Evolutionary conservation across 2,797 vertebrate species (phyloP), one percentile per base, ranked within the genome.

Genomic region (Eidolon dupreanum): DNA sequence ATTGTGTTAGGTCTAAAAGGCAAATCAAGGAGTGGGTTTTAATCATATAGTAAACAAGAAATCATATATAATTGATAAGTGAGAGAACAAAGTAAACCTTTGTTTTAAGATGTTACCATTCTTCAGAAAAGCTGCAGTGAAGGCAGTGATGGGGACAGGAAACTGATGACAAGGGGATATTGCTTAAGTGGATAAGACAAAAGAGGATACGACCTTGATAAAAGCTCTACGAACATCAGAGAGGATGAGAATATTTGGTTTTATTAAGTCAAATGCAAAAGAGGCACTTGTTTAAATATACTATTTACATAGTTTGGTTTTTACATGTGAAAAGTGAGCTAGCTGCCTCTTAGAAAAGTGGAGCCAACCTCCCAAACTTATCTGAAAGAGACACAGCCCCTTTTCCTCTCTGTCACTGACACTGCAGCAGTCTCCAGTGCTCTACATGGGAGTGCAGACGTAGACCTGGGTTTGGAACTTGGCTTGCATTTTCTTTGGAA

Each of bases 221-320:
- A 2, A 41, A 71, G 74, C 41, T 66, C 22, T 41, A 66, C 65
- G 75, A 78, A 73, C 66, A 26, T 33, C 6, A 63, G 12, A 78
- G 43, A 77, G 4, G 13, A 87, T 28, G 31, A 65, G 46, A 89
- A 66, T 84, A 66, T 71, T 81, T 81, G 75, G 16, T 90, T 51
- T 82, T 84, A 82, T 46, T 53, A 90, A 90, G 46, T 73, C 71
- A 97, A 97, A 97, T 96, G 75, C 73, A 68, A 83, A 92, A 90
- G 74, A 90, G 46, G 81, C 61, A 96, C 84, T 93, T 90, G 38
- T 81, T 94, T 93, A 93, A 95, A 73, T 85, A 59, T 8, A 53
- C 24, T 91, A 19, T 74, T 88, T 51, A 85, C 53, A 77, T 53
- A 73, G 43, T 77, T 93, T 92, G 74, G 81, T 95, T 93, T 94